Conservation (phyloP, 1,140 invertebrate genomes). For the Wasmannia auropunctata region DNA sequence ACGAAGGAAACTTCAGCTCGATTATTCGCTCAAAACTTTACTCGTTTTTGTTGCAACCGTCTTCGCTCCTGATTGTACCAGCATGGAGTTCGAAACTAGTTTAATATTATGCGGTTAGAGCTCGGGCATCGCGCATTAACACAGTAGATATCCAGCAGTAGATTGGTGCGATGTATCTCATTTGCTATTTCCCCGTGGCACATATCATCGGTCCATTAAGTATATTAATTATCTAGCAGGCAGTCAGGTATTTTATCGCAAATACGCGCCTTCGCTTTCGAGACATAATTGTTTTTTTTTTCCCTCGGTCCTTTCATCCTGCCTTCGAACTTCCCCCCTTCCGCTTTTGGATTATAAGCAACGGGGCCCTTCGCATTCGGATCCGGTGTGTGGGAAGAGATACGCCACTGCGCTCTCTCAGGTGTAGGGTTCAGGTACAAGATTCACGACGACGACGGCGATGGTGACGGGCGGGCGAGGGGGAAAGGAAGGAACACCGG, state of each 20-base stretch:
- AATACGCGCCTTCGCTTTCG: slow-evolving; percentile 7
- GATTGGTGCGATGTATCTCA: neutral
- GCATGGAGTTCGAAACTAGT: neutral
- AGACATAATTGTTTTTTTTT: slow-evolving; percentile 9
- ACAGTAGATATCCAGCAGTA: neutral
- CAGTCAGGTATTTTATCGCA: slow-evolving; percentile 21
- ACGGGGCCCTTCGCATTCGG: neutral
- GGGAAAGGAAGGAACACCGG: neutral
- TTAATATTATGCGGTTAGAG: neutral
- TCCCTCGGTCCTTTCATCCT: neutral
- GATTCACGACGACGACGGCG: slow-evolving; percentile 7
- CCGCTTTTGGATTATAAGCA: neutral
- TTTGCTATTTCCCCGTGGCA: neutral
- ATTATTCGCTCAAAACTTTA: neutral
- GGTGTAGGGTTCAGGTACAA: slow-evolving; percentile 26
- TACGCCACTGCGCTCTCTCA: slow-evolving; percentile 8
- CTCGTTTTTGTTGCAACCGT: neutral
- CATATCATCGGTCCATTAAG: slow-evolving; percentile 21
- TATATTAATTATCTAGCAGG: slow-evolving; percentile 37
- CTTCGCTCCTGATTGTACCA: neutral
- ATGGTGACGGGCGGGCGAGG: neutral
- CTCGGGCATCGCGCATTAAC: neutral
- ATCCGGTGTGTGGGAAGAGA: neutral
- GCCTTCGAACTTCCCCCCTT: neutral
- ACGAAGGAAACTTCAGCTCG: neutral